Conservation (phyloP, 2,113 vertebrate species). For the Corythoichthys intestinalis region DNA sequence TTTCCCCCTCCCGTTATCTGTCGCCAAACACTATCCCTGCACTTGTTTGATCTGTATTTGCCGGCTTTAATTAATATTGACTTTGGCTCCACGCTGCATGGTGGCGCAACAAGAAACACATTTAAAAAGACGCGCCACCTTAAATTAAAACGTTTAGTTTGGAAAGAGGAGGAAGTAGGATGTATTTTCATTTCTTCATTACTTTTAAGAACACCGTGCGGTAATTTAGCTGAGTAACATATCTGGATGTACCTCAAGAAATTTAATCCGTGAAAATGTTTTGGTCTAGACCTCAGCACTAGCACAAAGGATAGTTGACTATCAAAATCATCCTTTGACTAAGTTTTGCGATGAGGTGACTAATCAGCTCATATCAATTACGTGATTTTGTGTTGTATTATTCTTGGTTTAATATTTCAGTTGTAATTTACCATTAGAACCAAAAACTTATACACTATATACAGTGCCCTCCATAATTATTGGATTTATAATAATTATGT, state of each 20-base stretch:
- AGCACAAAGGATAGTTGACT: no score
- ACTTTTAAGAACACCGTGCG: conserved; percentile 1
- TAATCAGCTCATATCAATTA: no score
- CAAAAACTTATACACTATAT: no score
- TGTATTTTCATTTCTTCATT: not conserved
- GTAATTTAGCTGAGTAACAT: conserved; percentile 8
- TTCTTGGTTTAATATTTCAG: no score
- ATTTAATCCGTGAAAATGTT: no score
- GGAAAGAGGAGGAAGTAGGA: not conserved
- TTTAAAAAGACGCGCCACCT: not conserved
- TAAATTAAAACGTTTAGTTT: not conserved
- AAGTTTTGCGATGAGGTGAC: no score
- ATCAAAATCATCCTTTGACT: no score
- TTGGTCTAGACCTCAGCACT: no score
- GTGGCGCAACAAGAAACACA: conserved; percentile 10
- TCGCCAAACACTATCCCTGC: conserved; percentile 46
- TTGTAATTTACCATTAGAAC: no score
- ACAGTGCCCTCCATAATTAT: no score
- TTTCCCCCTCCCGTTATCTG: conserved; percentile 52
- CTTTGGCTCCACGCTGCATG: not conserved
- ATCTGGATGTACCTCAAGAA: not conserved
- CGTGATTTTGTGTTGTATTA: no score
- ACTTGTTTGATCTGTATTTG: conserved; percentile 50
- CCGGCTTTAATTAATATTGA: conserved; percentile 37
- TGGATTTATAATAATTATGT: no score